phyloP scores from a whole-genome alignment of 30 jellyfish, hydroid and myxozoan species.

The Nemopilema nomurai region DNA sequence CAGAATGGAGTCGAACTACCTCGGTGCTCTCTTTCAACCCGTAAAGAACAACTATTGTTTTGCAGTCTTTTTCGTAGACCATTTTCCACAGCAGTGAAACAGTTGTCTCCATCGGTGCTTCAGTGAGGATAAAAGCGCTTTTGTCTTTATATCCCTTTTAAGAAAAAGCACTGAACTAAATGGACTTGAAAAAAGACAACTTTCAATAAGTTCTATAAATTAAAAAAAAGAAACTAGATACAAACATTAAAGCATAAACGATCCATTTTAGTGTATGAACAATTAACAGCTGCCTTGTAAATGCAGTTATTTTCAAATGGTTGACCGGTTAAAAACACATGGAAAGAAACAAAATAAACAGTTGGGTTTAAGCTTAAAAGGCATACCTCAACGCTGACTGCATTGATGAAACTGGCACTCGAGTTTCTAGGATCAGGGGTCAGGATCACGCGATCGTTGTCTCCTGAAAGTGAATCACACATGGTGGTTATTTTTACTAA shows the following conservation, averaged over 20 bases:
- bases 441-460: slow-evolving; percentile 36
- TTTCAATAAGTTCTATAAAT: no score
- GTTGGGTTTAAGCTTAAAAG: neutral
- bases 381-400: slow-evolving; percentile 44
- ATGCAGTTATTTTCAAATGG: no score
- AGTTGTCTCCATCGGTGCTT: slow-evolving; percentile 70
- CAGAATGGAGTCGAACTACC: slow-evolving; percentile 32
- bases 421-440: slow-evolving; percentile 43
- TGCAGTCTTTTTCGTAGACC: slow-evolving; percentile 72
- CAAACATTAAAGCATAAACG: no score
- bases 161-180: neutral
- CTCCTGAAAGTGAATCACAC: slow-evolving; percentile 23
- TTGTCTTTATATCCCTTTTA: slow-evolving; percentile 78
- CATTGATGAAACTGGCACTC: slow-evolving; percentile 36
- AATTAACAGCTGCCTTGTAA: no score
- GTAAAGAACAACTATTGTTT: slow-evolving; percentile 64
- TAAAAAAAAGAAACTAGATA: no score
- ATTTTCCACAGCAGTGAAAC: slow-evolving; percentile 65
- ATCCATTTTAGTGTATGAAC: no score
- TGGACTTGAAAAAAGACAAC: no score
- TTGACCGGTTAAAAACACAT: neutral
- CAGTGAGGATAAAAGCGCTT: slow-evolving; percentile 68
- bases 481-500: no score
- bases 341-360: no score
- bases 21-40: slow-evolving; percentile 55